These are phyloP conservation scores for Neria commutata DNA, from an alignment of 2,888 invertebrate genomes.

Conservation along the genomic window DNA sequence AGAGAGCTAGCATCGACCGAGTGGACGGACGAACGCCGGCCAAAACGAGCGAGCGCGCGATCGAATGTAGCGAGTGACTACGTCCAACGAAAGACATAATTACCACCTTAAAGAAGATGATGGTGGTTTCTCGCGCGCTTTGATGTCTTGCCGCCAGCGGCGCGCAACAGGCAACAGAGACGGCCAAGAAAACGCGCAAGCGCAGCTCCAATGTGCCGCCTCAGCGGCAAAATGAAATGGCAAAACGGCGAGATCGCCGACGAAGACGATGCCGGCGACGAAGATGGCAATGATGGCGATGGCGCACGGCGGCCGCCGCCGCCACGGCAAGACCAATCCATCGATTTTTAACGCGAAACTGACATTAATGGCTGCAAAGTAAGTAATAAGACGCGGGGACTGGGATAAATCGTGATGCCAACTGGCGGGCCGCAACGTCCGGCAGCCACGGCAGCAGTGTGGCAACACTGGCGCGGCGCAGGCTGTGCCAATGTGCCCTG, in stretches of 20 bases:
- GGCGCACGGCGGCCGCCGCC: slow-evolving; percentile 15
- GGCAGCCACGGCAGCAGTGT: background rate
- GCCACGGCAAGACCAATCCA: slow-evolving; percentile 46
- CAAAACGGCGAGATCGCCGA: slow-evolving; percentile 26
- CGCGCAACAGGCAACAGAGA: background rate
- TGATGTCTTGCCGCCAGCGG: slow-evolving; percentile 52
- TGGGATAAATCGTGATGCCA: background rate
- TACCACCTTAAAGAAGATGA: slow-evolving; percentile 59
- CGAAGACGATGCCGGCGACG: too few relatives aligned
- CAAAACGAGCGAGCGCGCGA: too few relatives aligned
- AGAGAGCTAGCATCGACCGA: too few relatives aligned
- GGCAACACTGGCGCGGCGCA: background rate
- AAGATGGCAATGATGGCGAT: too few relatives aligned
- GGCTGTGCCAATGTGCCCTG: background rate
- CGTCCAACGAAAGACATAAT: slow-evolving; percentile 51
- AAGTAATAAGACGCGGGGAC: slow-evolving; percentile 55
- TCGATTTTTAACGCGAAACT: slow-evolving; percentile 62
- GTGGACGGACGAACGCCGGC: too few relatives aligned
- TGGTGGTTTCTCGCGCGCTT: slow-evolving; percentile 58
- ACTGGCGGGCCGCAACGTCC: background rate
- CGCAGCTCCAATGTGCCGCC: slow-evolving; percentile 21
- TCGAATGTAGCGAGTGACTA: too few relatives aligned
- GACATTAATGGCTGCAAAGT: slow-evolving; percentile 57
- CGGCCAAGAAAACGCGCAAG: background rate
- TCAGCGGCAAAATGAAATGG: slow-evolving; percentile 9